Conservation (phyloP, 2,113 vertebrate genomes). For the Rhodinocichla rosea region DNA sequence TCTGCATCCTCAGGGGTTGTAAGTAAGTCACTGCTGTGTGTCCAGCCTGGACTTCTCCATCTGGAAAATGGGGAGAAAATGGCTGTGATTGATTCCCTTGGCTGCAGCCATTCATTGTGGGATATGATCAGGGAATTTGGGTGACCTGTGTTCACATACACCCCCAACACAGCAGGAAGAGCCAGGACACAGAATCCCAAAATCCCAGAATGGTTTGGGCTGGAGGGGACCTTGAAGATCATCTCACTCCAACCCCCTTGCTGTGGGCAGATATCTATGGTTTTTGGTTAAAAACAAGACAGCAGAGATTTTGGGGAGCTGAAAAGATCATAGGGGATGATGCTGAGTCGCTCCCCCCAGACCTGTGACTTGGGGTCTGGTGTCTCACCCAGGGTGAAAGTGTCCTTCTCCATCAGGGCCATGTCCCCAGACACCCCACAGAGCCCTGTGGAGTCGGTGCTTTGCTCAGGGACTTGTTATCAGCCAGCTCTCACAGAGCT, state of each 20-base stretch:
- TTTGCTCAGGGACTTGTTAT: neutral
- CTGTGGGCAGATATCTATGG: neutral
- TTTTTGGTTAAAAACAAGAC: neutral
- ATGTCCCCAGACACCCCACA: fast-evolving
- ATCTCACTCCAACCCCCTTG: neutral
- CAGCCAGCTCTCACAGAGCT: neutral
- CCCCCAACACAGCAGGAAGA: neutral
- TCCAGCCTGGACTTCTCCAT: neutral
- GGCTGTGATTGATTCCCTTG: neutral
- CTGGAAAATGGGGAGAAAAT: neutral
- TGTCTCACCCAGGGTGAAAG: fast-evolving
- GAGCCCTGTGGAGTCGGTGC: fast-evolving
- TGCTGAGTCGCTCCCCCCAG: fast-evolving
- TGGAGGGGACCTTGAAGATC: neutral
- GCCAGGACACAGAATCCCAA: neutral
- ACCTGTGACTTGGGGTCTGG: neutral
- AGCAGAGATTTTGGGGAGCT: neutral
- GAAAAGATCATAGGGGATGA: fast-evolving
- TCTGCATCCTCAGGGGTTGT: neutral
- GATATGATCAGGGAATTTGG: neutral
- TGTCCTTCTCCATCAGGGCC: neutral
- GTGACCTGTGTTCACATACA: neutral
- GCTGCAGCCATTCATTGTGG: neutral
- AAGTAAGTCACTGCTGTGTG: fast-evolving
- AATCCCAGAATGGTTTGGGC: neutral